Evolutionary conservation across 1,140 invertebrate species (phyloP).

Genomic region (Drosophila suzukii): DNA sequence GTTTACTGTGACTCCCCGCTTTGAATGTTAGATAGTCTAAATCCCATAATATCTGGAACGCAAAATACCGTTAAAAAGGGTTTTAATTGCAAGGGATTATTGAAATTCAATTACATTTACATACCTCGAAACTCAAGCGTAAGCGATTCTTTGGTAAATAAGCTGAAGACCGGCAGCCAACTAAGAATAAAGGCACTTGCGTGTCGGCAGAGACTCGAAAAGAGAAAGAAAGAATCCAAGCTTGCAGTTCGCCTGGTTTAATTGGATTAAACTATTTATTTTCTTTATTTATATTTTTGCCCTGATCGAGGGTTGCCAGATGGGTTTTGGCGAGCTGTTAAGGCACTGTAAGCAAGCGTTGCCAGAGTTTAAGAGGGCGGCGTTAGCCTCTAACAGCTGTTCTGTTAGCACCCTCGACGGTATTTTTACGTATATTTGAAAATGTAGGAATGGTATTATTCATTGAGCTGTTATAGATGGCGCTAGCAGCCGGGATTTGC

Average conservation of each 20-base stretch:
- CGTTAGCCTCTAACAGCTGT: slow-evolving; percentile 35
- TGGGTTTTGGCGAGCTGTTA: background rate
- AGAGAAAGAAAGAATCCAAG: background rate
- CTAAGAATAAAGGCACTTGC: slow-evolving; percentile 13
- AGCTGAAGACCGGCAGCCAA: background rate
- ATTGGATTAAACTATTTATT: slow-evolving; percentile 39
- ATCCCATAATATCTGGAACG: background rate
- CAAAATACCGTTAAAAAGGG: slow-evolving; percentile 5
- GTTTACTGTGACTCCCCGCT: background rate
- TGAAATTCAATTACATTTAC: slow-evolving; percentile 6
- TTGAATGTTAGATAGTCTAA: background rate
- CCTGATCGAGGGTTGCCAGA: background rate
- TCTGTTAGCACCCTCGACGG: slow-evolving; percentile 34
- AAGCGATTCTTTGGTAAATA: background rate
- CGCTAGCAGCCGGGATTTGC: too few species aligned
- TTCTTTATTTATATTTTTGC: slow-evolving; percentile 9
- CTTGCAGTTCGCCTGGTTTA: slow-evolving; percentile 5
- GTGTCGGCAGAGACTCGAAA: background rate
- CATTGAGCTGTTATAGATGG: too few species aligned
- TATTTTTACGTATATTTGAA: too few species aligned
- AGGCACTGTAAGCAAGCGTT: background rate
- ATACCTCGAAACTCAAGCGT: background rate
- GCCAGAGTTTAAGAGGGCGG: background rate
- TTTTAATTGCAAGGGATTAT: background rate
- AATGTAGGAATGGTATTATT: too few species aligned